Percentiles rank a stretch among this genome's conserved stretches.
phyloP scores from a whole-genome alignment of 2,888 invertebrate genomes.

The Sinohyriopsis cumingii region DNA sequence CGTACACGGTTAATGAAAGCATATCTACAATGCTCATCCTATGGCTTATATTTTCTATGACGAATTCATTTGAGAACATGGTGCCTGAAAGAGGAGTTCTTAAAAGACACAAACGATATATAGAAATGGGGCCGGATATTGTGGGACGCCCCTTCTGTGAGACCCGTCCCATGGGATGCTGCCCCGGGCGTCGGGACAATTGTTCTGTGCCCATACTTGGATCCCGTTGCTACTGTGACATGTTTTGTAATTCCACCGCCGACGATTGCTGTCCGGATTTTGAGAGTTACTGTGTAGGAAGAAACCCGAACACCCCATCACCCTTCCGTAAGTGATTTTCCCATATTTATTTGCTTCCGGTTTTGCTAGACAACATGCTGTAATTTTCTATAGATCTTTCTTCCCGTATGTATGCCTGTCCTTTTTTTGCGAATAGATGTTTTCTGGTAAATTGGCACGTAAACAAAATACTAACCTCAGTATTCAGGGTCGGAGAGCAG shows the following conservation, averaged over 20 bases:
- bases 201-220: conserved; percentile 88
- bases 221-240: conserved; percentile 92
- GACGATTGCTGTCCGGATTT: conserved; percentile 97
- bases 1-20: too few species aligned
- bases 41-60: too few species aligned
- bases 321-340: conserved; percentile 3
- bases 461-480: too few species aligned
- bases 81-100: background rate
- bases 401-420: too few species aligned
- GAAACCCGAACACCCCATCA: conserved; percentile 19
- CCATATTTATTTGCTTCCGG: too few species aligned
- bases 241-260: conserved; percentile 85
- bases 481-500: too few species aligned
- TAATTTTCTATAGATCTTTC: too few species aligned
- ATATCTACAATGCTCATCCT: too few species aligned
- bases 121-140: conserved; percentile 57
- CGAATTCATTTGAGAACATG: too few species aligned
- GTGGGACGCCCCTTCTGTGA: conserved; percentile 54
- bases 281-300: conserved; percentile 80
- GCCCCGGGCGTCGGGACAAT: conserved; percentile 82
- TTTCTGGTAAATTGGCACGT: too few species aligned
- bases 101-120: conserved; percentile 33
- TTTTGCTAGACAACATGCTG: too few species aligned
- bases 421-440: too few species aligned
- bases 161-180: conserved; percentile 71